Conservation (phyloP, 2,113 vertebrate species). For the Psilopsiagon aurifrons region DNA sequence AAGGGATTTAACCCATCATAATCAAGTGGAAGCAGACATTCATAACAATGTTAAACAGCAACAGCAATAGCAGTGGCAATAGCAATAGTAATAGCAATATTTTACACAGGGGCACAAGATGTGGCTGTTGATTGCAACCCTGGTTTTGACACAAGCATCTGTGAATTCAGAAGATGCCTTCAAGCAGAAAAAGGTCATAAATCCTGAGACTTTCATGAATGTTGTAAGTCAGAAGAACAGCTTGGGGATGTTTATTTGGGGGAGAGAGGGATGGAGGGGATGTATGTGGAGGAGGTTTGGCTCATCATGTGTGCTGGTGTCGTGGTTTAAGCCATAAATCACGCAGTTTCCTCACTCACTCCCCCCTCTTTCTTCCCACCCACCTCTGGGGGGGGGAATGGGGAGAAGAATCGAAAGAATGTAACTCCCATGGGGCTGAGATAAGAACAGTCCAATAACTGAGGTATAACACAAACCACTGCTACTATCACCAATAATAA, state of each 20-base stretch:
- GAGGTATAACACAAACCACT: too few species aligned
- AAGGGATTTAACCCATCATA: neutral
- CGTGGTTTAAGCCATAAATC: too few species aligned
- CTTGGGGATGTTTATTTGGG: rapidly evolving
- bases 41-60: neutral
- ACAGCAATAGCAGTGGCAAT: neutral
- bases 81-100: too few species aligned
- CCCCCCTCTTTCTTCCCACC: too few species aligned
- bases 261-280: neutral
- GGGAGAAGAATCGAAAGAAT: too few species aligned
- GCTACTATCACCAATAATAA: too few species aligned
- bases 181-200: neutral
- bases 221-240: conserved; percentile 3
- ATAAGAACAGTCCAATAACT: too few species aligned
- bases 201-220: conserved; percentile 10
- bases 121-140: neutral
- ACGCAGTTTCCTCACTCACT: too few species aligned
- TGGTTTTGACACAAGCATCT: neutral
- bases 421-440: too few species aligned
- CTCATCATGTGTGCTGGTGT: neutral
- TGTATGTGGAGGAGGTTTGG: neutral
- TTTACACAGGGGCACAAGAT: conserved; percentile 21
- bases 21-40: neutral
- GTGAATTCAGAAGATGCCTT: rapidly evolving
- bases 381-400: too few species aligned